Evolutionary conservation across 2,888 invertebrate species (phyloP).

Genomic region (Phengaris arion): DNA sequence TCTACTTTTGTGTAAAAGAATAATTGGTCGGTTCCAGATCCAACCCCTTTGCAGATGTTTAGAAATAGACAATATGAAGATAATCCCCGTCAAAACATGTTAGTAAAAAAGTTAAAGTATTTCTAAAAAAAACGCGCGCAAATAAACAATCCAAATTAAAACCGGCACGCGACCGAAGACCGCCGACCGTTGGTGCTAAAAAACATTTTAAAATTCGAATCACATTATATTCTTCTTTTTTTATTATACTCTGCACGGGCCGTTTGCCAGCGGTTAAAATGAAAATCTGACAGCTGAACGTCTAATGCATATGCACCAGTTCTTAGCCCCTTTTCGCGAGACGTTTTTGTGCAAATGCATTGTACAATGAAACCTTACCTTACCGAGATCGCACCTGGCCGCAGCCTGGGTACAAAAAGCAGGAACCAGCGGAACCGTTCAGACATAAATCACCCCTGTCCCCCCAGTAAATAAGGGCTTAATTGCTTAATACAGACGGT

Average conservation of each 20-base stretch:
- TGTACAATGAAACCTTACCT: slow-evolving; percentile 65
- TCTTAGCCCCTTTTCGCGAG: slow-evolving; percentile 60
- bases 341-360: slow-evolving; percentile 76
- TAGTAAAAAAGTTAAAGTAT: neutral
- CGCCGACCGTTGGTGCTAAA: slow-evolving; percentile 40
- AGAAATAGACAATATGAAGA: neutral
- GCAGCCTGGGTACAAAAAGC: slow-evolving; percentile 43
- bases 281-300: slow-evolving; percentile 19
- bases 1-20: slow-evolving; percentile 4
- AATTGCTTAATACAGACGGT: slow-evolving; percentile 58
- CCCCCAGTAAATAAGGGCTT: slow-evolving; percentile 64
- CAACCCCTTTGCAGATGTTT: slow-evolving; percentile 6
- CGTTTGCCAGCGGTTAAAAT: neutral
- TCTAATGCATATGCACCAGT: slow-evolving; percentile 50
- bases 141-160: slow-evolving; percentile 57
- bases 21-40: neutral
- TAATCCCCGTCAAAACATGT: neutral
- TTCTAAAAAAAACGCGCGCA: slow-evolving; percentile 32
- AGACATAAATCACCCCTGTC: slow-evolving; percentile 61
- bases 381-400: slow-evolving; percentile 72
- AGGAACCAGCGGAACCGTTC: slow-evolving; percentile 49
- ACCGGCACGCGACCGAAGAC: slow-evolving; percentile 65
- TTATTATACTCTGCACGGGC: slow-evolving; percentile 22
- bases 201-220: slow-evolving; percentile 32
- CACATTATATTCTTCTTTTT: slow-evolving; percentile 38